Conservation (phyloP, 2,888 invertebrate species). For the Pinctada fucata region DNA sequence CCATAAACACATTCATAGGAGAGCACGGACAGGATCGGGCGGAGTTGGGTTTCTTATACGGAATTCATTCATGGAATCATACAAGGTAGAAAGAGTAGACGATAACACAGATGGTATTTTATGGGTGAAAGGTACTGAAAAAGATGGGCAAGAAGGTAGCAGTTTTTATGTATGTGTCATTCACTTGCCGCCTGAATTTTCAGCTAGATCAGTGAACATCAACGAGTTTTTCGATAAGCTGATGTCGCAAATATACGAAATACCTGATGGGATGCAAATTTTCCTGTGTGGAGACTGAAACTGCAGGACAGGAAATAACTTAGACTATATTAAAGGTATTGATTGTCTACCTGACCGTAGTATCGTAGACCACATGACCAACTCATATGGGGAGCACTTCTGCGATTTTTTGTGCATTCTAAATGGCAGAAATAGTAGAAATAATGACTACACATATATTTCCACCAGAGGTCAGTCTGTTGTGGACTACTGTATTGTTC, state of each 20-base stretch:
- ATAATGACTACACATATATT: conserved; percentile 19
- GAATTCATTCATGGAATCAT: neutral
- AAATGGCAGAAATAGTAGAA: conserved; percentile 7
- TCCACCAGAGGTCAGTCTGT: conserved; percentile 16
- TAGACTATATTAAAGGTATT: conserved; percentile 12
- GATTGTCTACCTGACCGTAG: conserved; percentile 6
- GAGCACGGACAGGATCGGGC: conserved; percentile 20
- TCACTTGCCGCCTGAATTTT: conserved; percentile 21
- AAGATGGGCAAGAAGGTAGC: neutral
- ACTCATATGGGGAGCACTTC: neutral
- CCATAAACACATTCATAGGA: conserved; percentile 13
- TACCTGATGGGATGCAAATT: conserved; percentile 4
- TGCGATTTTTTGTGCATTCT: conserved; percentile 16
- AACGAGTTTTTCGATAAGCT: conserved; percentile 6
- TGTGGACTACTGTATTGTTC: conserved; percentile 25
- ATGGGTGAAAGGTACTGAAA: conserved; percentile 15
- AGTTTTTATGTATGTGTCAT: conserved; percentile 16
- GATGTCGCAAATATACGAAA: conserved; percentile 21
- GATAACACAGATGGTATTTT: conserved; percentile 6
- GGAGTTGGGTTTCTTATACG: conserved; percentile 13
- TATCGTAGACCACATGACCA: conserved; percentile 8
- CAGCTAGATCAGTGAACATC: conserved; percentile 16
- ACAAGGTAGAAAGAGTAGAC: neutral
- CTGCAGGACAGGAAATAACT: neutral
- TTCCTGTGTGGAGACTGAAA: conserved; percentile 22